Conservation (phyloP, 2,113 vertebrate genomes). For the Lepisosteus oculatus region DNA sequence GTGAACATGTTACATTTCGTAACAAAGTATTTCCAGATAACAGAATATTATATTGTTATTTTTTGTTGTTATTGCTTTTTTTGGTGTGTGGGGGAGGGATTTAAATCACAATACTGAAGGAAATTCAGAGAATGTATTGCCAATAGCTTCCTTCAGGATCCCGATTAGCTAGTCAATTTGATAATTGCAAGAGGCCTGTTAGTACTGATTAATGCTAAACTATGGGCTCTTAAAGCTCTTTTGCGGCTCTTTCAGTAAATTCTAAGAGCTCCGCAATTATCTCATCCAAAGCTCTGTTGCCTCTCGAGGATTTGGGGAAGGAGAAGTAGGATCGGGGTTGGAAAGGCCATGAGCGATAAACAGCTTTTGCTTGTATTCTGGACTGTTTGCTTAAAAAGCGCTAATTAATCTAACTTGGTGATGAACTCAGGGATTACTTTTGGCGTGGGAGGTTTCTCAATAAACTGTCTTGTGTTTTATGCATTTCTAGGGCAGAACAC, state of each 20-base stretch:
- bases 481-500: conserved; percentile 29
- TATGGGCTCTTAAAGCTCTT: conserved; percentile 43
- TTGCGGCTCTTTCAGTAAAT: conserved; percentile 45
- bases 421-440: conserved; percentile 54
- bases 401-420: conserved; percentile 53
- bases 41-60: too few relatives aligned
- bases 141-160: neutral
- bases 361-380: conserved; percentile 44
- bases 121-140: neutral
- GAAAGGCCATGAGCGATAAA: conserved; percentile 55
- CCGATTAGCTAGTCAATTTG: conserved; percentile 1
- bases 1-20: too few relatives aligned
- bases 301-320: conserved; percentile 38
- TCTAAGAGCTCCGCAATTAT: conserved; percentile 51
- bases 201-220: conserved; percentile 51
- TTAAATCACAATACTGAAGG: too few relatives aligned
- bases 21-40: too few relatives aligned
- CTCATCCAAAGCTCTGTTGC: conserved; percentile 44
- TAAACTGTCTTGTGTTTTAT: conserved; percentile 25
- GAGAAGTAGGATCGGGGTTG: conserved; percentile 3
- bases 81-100: too few relatives aligned
- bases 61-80: too few relatives aligned
- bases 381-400: conserved; percentile 51
- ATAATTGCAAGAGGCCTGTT: conserved; percentile 31
- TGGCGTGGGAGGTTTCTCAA: conserved; percentile 35